Evolutionary conservation across 2,797 vertebrate species (phyloP).

Genomic region (Chanos chanos): DNA sequence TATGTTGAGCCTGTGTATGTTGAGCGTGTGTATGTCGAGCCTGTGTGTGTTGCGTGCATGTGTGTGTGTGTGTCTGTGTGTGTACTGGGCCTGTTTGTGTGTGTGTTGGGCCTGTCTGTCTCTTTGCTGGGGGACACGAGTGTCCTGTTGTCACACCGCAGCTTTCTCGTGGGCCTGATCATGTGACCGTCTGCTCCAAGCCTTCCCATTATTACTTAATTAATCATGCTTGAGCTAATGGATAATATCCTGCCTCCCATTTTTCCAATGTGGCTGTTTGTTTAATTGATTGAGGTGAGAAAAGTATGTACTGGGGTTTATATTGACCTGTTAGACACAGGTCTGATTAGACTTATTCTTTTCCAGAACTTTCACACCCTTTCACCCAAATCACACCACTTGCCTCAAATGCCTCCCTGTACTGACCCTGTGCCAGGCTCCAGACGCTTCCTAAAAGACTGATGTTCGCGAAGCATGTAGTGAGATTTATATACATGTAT

Average conservation of each 20-base stretch:
- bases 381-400: too few relatives aligned
- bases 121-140: conserved; percentile 18
- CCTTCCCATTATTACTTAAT: conserved; percentile 22
- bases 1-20: too few relatives aligned
- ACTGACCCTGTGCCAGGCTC: too few relatives aligned
- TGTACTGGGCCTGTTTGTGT: not conserved
- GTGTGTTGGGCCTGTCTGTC: not conserved
- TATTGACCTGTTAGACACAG: too few relatives aligned
- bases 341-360: too few relatives aligned
- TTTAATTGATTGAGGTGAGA: conserved; percentile 25
- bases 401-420: too few relatives aligned
- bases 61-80: not conserved
- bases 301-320: too few relatives aligned
- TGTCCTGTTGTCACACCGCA: not conserved
- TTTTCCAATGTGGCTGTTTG: not conserved
- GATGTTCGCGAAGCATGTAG: conserved; percentile 2
- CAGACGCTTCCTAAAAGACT: conserved; percentile 15
- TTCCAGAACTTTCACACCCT: too few relatives aligned
- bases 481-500: conserved; percentile 14
- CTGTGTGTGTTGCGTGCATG: not conserved
- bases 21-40: too few relatives aligned
- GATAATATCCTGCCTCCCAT: conserved; percentile 30
- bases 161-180: conserved; percentile 10
- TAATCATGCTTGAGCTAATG: conserved; percentile 35
- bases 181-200: conserved; percentile 11